A percentile compares a stretch with the other conserved stretches of the same genome.
These are phyloP conservation scores for Megaceryle torquata DNA, from an alignment of 2,113 vertebrate species.

Conservation along the genomic window DNA sequence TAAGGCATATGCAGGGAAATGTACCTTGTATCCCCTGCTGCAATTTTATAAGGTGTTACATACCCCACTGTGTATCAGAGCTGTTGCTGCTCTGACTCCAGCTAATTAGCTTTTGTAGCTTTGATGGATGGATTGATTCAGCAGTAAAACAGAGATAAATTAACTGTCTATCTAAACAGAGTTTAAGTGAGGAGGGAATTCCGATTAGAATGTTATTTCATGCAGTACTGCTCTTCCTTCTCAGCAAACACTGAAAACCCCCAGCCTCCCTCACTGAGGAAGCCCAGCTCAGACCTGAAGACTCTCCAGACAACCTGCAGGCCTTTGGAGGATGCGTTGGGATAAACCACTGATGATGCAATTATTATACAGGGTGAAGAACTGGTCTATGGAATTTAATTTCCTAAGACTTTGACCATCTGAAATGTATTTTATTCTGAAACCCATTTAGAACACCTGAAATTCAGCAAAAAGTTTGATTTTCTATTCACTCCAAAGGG, in stretches of 20 bases:
- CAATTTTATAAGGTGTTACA: not conserved
- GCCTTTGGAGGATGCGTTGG: rapidly evolving
- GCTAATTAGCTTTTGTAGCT: constrained; percentile 61
- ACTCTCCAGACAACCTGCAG: not conserved
- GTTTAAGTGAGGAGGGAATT: constrained; percentile 65
- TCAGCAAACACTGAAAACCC: not conserved
- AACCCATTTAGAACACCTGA: not conserved
- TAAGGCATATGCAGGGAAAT: not conserved
- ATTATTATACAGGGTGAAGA: not conserved
- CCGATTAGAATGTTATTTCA: constrained; percentile 60
- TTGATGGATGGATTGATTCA: constrained; percentile 71
- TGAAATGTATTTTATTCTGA: not conserved
- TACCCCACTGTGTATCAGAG: not conserved
- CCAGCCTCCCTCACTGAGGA: rapidly evolving
- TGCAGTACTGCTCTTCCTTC: constrained; percentile 44
- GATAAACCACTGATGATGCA: not conserved
- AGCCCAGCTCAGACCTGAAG: not conserved
- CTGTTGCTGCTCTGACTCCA: not conserved
- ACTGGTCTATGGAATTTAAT: not conserved
- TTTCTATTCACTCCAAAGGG: not conserved
- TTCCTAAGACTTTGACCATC: not conserved
- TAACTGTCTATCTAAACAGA: constrained; percentile 63
- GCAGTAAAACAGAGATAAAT: constrained; percentile 71
- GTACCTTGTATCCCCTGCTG: not conserved
- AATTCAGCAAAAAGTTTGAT: not conserved